Conservation (phyloP, 2,113 vertebrate genomes). For the Willisornis vidua region DNA sequence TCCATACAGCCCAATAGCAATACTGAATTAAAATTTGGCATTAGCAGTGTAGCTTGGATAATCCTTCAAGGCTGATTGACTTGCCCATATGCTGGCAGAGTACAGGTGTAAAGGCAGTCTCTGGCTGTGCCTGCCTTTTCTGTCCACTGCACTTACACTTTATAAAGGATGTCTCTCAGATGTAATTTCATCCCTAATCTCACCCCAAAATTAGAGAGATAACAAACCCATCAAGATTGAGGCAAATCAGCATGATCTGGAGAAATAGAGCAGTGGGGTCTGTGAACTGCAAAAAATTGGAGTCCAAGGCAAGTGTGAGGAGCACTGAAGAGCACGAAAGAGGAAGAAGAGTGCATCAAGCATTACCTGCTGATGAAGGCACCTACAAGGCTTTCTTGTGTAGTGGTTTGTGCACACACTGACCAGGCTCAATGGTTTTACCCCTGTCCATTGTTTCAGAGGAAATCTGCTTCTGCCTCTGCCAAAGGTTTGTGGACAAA, state of each 20-base stretch:
- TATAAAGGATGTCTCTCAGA: not conserved
- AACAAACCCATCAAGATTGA: not conserved
- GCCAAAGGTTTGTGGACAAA: not conserved
- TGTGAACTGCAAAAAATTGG: not conserved
- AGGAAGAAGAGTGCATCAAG: not conserved
- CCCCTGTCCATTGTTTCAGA: not conserved
- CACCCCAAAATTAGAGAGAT: not conserved
- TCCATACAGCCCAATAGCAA: not conserved
- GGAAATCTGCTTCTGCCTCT: not conserved
- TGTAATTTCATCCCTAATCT: constrained; percentile 11
- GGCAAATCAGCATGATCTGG: not conserved
- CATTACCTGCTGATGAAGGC: not conserved
- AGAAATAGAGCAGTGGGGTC: not conserved
- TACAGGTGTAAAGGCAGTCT: not conserved
- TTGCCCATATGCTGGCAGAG: not conserved
- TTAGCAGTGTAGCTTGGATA: not conserved
- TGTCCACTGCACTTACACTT: fast-evolving
- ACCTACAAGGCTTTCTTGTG: fast-evolving
- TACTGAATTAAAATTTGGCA: not conserved
- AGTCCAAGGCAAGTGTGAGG: not conserved
- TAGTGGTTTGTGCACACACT: not conserved
- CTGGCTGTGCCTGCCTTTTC: not conserved
- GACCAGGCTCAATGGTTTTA: not conserved
- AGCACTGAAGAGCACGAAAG: not conserved
- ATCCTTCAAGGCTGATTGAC: not conserved